Evolutionary conservation across 2,797 vertebrate species (phyloP), one percentile per base, ranked within the genome.

Genomic region (Sitta carolinensis): DNA sequence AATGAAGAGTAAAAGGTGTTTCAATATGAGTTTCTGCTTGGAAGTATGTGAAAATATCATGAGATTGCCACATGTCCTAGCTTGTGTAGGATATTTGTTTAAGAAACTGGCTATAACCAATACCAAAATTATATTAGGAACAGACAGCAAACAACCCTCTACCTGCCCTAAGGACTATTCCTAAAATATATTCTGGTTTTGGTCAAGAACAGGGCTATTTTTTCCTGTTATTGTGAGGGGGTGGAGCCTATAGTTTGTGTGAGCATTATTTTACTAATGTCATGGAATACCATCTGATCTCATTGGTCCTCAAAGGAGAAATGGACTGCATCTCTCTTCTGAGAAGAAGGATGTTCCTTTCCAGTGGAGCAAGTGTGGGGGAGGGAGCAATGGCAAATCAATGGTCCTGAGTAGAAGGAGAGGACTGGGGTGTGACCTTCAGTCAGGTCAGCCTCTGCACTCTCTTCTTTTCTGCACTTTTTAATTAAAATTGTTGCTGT

Each of bases 371-470:
- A 66, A 26, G 7, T 10, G 6, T 29, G 18, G 9, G 6, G 12
- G 9, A 34, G 13, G 8, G 21, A 63, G 26, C 0, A 0, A 34
- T 27, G 16, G 21, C 1, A 1, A 22, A 50, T 23, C 3, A 7
- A 9, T 19, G 23, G 9, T 36, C 10, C 32, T n/a, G 36, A 63
- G 32, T 7, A 78, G 30, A 78, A 26, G 15, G 17, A 63, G 18
- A 42, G 22, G 22, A 16, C 10, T n/a, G 22, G 5, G 36, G 36
- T 36, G 36, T 36, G 36, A 36, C 36, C 36, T 32, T 13, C 7
- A 4, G 32, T 23, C 22, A 27, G 51, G 18, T 50, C 51, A 55
- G 32, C 32, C 19, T 51, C 45, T 51, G 13, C 23, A n/a, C 16
- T 45, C 19, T 17, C 9, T 50, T 50, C 38, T 64, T 51, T 50